Percentiles rank a stretch among this genome's conserved stretches.
These are phyloP conservation scores for Poeciliopsis paucimaculata DNA, from an alignment of 2,797 vertebrate genomes.

Conservation along the genomic window DNA sequence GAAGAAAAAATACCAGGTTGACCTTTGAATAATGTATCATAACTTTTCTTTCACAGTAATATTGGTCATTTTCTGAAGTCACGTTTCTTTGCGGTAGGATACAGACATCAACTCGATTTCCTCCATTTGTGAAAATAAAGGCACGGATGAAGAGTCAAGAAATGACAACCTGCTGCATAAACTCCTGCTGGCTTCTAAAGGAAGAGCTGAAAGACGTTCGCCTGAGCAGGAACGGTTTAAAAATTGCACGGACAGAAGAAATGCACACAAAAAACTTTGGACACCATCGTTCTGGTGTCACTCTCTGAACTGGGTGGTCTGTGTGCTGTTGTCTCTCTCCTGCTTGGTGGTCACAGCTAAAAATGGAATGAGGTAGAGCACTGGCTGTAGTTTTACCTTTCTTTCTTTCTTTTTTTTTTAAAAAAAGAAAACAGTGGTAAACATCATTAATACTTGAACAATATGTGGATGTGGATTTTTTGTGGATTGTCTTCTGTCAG, in stretches of 20 bases:
- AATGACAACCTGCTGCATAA: neutral
- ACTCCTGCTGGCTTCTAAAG: neutral
- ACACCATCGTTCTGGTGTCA: constrained; percentile 54
- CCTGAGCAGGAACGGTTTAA: constrained; percentile 1
- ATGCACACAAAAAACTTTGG: constrained; percentile 5
- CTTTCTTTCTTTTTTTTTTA: neutral
- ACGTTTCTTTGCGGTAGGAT: constrained; percentile 34
- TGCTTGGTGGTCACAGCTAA: constrained; percentile 68
- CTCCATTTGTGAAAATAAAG: constrained; percentile 20
- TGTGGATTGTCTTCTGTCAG: constrained; percentile 62
- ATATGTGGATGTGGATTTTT: neutral
- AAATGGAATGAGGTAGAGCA: constrained; percentile 80
- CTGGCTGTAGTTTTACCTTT: neutral
- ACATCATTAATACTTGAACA: neutral
- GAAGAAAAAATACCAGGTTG: constrained; percentile 72
- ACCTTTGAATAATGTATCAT: neutral
- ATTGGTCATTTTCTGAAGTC: neutral
- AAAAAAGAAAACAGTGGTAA: neutral
- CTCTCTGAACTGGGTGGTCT: constrained; percentile 75
- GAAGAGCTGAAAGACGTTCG: constrained; percentile 9
- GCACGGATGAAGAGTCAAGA: constrained; percentile 8
- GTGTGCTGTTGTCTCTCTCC: constrained; percentile 62
- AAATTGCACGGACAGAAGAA: neutral
- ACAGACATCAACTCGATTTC: constrained; percentile 24
- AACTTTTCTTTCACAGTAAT: neutral